These are phyloP conservation scores for Ochotona curzoniae DNA, from an alignment of 2,113 vertebrate genomes.

Conservation along the genomic window DNA sequence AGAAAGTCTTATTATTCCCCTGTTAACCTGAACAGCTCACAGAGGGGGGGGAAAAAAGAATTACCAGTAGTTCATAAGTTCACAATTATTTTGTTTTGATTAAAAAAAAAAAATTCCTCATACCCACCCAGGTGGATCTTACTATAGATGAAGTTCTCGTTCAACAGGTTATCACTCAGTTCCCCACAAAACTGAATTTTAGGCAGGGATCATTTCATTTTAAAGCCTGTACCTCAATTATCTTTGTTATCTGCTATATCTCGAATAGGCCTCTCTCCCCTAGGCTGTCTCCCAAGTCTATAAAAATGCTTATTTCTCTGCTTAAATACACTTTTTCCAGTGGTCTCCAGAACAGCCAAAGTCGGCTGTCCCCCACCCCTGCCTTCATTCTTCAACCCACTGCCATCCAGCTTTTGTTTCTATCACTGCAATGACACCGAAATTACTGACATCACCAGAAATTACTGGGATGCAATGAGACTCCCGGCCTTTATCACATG, in stretches of 20 bases:
- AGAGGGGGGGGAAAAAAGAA: constrained; percentile 61
- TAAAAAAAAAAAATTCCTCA: constrained; percentile 64
- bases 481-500: background rate
- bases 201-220: background rate
- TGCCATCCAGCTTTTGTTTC: background rate
- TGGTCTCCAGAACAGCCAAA: background rate
- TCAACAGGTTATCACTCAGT: constrained; percentile 41
- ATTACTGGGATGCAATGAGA: constrained; percentile 24
- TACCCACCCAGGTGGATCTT: constrained; percentile 43
- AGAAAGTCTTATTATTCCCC: constrained; percentile 86
- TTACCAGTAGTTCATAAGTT: constrained; percentile 84
- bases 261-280: background rate
- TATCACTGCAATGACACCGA: background rate
- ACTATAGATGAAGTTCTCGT: constrained; percentile 62
- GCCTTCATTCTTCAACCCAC: background rate
- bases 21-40: constrained; percentile 83
- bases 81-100: constrained; percentile 63
- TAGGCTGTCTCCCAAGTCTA: background rate
- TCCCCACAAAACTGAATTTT: background rate
- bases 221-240: background rate
- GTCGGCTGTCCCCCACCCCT: background rate
- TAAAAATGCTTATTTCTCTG: background rate
- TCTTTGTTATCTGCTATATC: background rate
- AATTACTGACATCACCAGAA: background rate
- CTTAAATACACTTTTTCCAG: background rate